phyloP scores from a whole-genome alignment of 2,113 vertebrate genomes.

The Dasyurus viverrinus region DNA sequence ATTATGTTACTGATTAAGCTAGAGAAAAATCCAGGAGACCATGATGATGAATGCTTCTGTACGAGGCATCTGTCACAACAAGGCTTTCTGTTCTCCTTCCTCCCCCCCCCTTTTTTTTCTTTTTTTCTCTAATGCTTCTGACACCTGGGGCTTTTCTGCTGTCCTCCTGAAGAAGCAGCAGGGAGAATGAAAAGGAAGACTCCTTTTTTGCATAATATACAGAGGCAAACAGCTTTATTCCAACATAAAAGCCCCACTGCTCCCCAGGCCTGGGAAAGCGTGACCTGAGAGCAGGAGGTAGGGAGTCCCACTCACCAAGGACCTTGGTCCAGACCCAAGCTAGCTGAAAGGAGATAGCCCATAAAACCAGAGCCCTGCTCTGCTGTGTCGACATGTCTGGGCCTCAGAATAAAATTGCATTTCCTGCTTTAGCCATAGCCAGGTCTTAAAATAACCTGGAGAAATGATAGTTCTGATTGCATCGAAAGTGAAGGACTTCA shows the following conservation, averaged over 20 bases:
- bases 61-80: slow-evolving; percentile 75
- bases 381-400: slow-evolving; percentile 91
- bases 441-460: slow-evolving; percentile 94
- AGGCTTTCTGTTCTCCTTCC: slow-evolving; percentile 70
- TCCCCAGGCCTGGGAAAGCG: slow-evolving; percentile 75
- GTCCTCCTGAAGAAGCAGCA: slow-evolving; percentile 66
- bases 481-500: slow-evolving; percentile 86
- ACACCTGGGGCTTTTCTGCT: slow-evolving; percentile 72
- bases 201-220: slow-evolving; percentile 70
- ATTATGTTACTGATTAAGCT: slow-evolving; percentile 69
- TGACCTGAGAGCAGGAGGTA: slow-evolving; percentile 70
- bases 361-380: slow-evolving; percentile 86
- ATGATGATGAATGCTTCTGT: slow-evolving; percentile 72
- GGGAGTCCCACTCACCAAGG: slow-evolving; percentile 57
- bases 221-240: slow-evolving; percentile 76
- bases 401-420: slow-evolving; percentile 95
- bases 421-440: slow-evolving; percentile 96
- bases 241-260: slow-evolving; percentile 76
- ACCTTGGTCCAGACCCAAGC: slow-evolving; percentile 74
- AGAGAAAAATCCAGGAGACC: slow-evolving; percentile 69
- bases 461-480: slow-evolving; percentile 92
- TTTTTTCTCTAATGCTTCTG: slow-evolving; percentile 74
- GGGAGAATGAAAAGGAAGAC: slow-evolving; percentile 43
- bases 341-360: slow-evolving; percentile 88
- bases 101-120: slow-evolving; percentile 51